Percentiles rank a stretch among this genome's conserved stretches.
Conservation (phyloP, 2,888 invertebrate genomes). For the Coelogynopora nodosa region DNA sequence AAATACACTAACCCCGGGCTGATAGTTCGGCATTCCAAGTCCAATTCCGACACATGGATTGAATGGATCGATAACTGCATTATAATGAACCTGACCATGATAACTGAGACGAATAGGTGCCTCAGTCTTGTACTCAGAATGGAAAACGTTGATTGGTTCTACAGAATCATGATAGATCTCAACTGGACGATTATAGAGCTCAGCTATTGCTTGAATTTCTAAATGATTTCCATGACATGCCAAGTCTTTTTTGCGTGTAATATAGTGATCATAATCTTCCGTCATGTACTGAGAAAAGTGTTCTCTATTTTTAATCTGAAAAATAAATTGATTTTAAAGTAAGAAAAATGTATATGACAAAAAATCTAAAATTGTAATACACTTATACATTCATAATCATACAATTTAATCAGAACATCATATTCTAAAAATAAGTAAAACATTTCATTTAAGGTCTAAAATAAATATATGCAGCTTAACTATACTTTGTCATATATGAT, state of each 20-base stretch:
- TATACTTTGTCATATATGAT: too few species aligned
- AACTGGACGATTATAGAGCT: slow-evolving; percentile 80
- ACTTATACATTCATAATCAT: too few species aligned
- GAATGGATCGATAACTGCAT: slow-evolving; percentile 79
- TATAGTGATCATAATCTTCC: slow-evolving; percentile 79
- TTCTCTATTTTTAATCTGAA: slow-evolving; percentile 70
- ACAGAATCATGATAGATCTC: slow-evolving; percentile 77
- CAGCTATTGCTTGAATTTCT: slow-evolving; percentile 83
- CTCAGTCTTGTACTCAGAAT: slow-evolving; percentile 70
- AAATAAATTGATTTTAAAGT: too few species aligned
- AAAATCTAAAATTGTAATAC: too few species aligned
- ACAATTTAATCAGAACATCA: too few species aligned
- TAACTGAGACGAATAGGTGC: slow-evolving; percentile 77
- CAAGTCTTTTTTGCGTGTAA: slow-evolving; percentile 74
- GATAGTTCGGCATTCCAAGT: slow-evolving; percentile 75
- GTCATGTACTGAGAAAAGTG: slow-evolving; percentile 83
- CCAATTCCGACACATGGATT: slow-evolving; percentile 76
- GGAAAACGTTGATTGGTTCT: slow-evolving; percentile 81
- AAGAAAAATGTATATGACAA: too few species aligned
- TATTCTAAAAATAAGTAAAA: too few species aligned
- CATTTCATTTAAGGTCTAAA: too few species aligned
- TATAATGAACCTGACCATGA: slow-evolving; percentile 80
- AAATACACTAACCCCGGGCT: slow-evolving; percentile 63
- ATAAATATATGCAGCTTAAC: too few species aligned
- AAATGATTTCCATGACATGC: slow-evolving; percentile 83